Evolutionary conservation across 2,113 vertebrate genomes (phyloP), one percentile per base, ranked within the genome.

Genomic region (Amblyopsis rosae): DNA sequence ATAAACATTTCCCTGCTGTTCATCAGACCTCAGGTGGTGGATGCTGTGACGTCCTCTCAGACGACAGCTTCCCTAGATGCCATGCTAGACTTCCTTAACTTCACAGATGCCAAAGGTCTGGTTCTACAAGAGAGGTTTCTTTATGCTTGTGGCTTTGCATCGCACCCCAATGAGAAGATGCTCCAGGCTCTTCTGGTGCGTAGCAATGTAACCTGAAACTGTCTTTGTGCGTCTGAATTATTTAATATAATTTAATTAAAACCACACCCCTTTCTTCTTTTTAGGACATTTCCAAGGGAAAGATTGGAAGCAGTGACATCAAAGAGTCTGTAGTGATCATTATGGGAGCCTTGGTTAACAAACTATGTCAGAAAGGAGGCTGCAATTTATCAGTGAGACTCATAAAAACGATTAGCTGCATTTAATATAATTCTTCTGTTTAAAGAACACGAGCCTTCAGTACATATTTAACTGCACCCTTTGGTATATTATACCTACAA

Each of bases 91-190:
- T 98, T 97, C 79, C 86, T 99, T 64, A 95, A 99, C 91, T 99
- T 99, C 82, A 95, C 93, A 13, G 95, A 98, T 55, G 74, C 87
- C 65, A 93, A 92, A 47, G 88, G 89, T 53, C 64, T 90, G 17
- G 13, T 93, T 48, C 90, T 98, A 57, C 97, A 98, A 86, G 97
- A 99, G 73, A 89, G 98, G 33, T 99, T 99, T 76, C 95, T 99
- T 10, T 99, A 98, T 9, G 97, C 96, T 51, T 96, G 94, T 73
- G 98, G 95, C 62, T 97, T 99, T 73, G 92, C 97, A 33, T 95
- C 98, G 49, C 96, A 96, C 61, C 98, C 98, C 1, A 93, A 88
- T 12, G 95, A 98, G 83, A 89, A 60, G 2, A 93, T 98, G 86
- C 92, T 99, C 2, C 88, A 92, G 82, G 90, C 93, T 48, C 84